Percentiles rank a stretch among this genome's conserved stretches.
Evolutionary conservation across 2,113 vertebrate species (phyloP).

Genomic region (Ciconia stormi): DNA sequence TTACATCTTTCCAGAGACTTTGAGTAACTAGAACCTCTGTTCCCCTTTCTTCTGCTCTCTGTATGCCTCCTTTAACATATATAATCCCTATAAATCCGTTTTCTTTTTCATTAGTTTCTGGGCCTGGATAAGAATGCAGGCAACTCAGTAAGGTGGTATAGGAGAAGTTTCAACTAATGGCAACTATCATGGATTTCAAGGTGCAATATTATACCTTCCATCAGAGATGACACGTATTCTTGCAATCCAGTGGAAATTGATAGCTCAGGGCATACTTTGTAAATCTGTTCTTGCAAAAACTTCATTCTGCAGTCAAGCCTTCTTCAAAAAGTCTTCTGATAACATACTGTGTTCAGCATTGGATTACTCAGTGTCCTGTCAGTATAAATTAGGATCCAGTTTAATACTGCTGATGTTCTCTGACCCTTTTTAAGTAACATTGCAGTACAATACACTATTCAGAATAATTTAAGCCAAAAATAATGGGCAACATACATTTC

Average conservation of each 20-base stretch:
- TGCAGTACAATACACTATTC: not conserved
- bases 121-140: not conserved
- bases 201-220: not conserved
- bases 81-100: not conserved
- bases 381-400: slow-evolving; percentile 14
- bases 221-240: not conserved
- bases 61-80: not conserved
- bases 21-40: not conserved
- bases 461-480: slow-evolving; percentile 52
- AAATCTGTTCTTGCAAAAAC: not conserved
- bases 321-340: not conserved
- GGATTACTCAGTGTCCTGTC: slow-evolving; percentile 26
- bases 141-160: not conserved
- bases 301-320: not conserved
- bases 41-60: not conserved
- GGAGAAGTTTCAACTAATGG: not conserved
- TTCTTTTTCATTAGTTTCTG: not conserved
- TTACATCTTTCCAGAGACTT: not conserved
- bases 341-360: not conserved
- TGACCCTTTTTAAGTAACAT: slow-evolving; percentile 6
- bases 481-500: slow-evolving; percentile 16
- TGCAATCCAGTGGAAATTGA: not conserved
- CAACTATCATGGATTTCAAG: not conserved
- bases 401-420: slow-evolving; percentile 30
- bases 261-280: not conserved